Evolutionary conservation across 2,888 invertebrate genomes (phyloP).

Genomic region (Epistrophe grossulariae): DNA sequence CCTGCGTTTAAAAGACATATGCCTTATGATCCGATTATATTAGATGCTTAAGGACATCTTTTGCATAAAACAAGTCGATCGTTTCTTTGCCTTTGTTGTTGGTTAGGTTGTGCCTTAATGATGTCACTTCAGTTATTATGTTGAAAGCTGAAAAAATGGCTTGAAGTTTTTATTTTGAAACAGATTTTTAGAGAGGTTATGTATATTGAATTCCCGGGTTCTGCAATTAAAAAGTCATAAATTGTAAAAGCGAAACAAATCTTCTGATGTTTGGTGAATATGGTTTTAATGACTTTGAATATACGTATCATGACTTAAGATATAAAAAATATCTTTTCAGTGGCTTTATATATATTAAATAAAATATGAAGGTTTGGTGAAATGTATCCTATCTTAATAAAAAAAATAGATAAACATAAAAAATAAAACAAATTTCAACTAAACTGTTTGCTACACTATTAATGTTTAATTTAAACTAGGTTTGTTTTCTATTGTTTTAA

Average conservation of each 20-base stretch:
- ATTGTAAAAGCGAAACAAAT: not conserved
- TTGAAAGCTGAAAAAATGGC: not conserved
- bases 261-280: not conserved
- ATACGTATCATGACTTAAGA: not conserved
- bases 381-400: no score
- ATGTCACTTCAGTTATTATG: conserved; percentile 41
- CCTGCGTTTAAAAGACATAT: conserved; percentile 24
- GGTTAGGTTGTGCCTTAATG: conserved; percentile 34
- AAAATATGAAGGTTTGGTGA: not conserved
- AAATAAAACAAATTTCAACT: no score
- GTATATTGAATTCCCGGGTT: not conserved
- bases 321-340: not conserved
- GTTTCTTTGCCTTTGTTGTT: conserved; percentile 29
- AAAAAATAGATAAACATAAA: no score
- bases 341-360: not conserved
- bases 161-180: conserved; percentile 20
- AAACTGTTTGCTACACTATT: no score
- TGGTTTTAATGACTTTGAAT: conserved; percentile 2
- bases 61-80: conserved; percentile 46
- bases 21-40: conserved; percentile 66
- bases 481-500: no score
- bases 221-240: not conserved
- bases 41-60: conserved; percentile 56
- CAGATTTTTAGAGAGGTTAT: not conserved
- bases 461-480: no score